Base-by-base conservation (phyloP, 2,113 vertebrate genomes). In the Periophthalmus modestus region DNA sequence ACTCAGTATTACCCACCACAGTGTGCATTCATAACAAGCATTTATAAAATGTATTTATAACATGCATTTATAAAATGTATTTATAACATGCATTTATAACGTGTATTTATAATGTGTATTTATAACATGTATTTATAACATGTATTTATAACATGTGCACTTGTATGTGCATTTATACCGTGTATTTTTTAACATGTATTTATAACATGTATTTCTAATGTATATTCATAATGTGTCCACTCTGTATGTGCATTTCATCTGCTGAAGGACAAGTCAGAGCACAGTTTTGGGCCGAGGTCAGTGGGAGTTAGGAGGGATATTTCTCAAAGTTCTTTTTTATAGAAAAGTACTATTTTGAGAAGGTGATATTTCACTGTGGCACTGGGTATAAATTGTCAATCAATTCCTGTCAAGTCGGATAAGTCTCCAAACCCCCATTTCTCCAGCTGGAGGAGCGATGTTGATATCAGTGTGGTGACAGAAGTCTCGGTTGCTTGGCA, bases 401-500 rank as follows among this genome's bases (percentile, higher is more conserved):
- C 77, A 80, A 77, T 89, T 85, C 81, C 80, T 79, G 82, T 84
- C 72, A 84, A 83, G 63, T 79, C 75, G 61, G 75, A 55, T 66
- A 73, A 55, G 46, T 80, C 71, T 86, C 65, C 75, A 61, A 81
- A 82, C 75, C 83, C 77, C 78, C 55, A 78, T 57, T 77, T 77
- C 70, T 74, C 58, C 68, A 74, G 71, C 81, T 81, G 14, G 54
- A 81, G 79, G 79, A 67, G 7, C 13, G 43, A 79, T 79, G 77
- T 83, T 84, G 84, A 83, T 86, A 82, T 77, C 36, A 34, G 48
- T 84, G 74, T 71, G 79, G 83, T 79, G 73, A 87, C 86, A 86
- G 68, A 86, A 83, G 80, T 79, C 78, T 69, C 74, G 74, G 91
- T 92, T 89, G 89, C 91, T 74, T 91, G 88, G 91, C 84, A 91